Evolutionary conservation across 2,113 vertebrate genomes (phyloP).

Genomic region (Archocentrus centrarchus): DNA sequence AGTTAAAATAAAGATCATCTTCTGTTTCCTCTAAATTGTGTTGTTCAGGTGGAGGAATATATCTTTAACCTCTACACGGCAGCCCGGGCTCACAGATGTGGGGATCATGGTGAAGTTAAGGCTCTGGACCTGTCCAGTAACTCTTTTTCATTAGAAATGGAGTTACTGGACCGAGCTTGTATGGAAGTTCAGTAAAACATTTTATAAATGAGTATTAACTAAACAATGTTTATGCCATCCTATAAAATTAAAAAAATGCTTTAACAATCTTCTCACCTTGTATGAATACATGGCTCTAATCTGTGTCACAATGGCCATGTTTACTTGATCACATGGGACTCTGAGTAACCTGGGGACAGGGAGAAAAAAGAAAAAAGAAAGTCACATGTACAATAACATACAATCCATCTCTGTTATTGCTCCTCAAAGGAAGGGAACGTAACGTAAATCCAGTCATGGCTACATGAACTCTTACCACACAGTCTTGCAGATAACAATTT

Average conservation of each 20-base stretch:
- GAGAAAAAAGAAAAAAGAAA: background rate
- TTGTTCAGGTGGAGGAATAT: background rate
- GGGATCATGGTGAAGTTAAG: slow-evolving; percentile 63
- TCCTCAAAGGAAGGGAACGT: background rate
- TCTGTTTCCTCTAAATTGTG: background rate
- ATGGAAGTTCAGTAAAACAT: background rate
- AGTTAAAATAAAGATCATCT: background rate
- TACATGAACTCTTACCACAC: slow-evolving; percentile 54
- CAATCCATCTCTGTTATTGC: background rate
- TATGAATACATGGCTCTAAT: slow-evolving; percentile 70
- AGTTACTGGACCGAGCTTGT: slow-evolving; percentile 43
- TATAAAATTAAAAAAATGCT: background rate
- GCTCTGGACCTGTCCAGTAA: slow-evolving; percentile 34
- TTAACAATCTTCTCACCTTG: slow-evolving; percentile 29
- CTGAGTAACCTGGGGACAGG: slow-evolving; percentile 57
- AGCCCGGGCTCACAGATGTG: slow-evolving; percentile 45
- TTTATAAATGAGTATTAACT: background rate
- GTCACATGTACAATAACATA: background rate
- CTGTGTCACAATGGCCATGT: slow-evolving; percentile 56
- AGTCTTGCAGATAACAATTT: slow-evolving; percentile 63
- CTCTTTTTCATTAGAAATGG: slow-evolving; percentile 9
- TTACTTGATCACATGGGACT: slow-evolving; percentile 44
- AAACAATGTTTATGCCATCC: background rate
- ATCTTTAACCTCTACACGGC: slow-evolving; percentile 48
- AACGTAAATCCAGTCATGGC: background rate